Evolutionary conservation across 2,797 vertebrate genomes (phyloP), one percentile per base, ranked within the genome.

Genomic region (Sebastes minor): DNA sequence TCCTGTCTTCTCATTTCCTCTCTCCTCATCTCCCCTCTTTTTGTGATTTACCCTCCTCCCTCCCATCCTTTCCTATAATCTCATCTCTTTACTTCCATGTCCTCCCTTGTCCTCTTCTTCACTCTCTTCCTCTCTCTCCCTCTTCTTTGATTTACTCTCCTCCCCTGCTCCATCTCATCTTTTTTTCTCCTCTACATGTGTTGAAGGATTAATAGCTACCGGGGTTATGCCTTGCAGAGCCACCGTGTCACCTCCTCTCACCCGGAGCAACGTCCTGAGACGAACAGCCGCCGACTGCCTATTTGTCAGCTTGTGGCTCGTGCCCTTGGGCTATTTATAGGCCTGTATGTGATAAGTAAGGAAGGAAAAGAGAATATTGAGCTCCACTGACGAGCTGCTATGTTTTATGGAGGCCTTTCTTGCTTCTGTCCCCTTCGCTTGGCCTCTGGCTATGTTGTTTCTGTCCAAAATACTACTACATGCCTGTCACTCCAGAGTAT

Each of bases 171-270:
- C 55, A 64, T 61, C 82, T 78, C 59, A 77, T 85, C 81, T 27
- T 85, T 87, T 49, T 80, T 77, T 70, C 80, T 80, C 78, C 65
- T 70, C 68, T 67, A 69, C 86, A 74, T 60, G 4, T 84, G 83
- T 81, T 78, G 72, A 86, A 80, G 88, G 86, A 90, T 92, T 91
- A 87, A 89, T 87, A 82, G 84, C 80, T 80, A 62, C 56, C 49
- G 85, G 46, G 85, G 84, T 90, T 81, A 78, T 87, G 84, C 84
- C 84, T 86, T 38, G 42, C 70, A 62, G 84, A 84, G 62, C 66
- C 70, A 27, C 7, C 0, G 53, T 46, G 18, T 91, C 87, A 85
- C 85, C 74, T 89, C 84, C 57, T 69, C 74, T 91, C 80, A 86
- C 83, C 81, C 16, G 3, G 71, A 85, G 82, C 86, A 69, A 59